Evolutionary conservation across 2,888 invertebrate species (phyloP).

Genomic region (Sussaba pulchella): DNA sequence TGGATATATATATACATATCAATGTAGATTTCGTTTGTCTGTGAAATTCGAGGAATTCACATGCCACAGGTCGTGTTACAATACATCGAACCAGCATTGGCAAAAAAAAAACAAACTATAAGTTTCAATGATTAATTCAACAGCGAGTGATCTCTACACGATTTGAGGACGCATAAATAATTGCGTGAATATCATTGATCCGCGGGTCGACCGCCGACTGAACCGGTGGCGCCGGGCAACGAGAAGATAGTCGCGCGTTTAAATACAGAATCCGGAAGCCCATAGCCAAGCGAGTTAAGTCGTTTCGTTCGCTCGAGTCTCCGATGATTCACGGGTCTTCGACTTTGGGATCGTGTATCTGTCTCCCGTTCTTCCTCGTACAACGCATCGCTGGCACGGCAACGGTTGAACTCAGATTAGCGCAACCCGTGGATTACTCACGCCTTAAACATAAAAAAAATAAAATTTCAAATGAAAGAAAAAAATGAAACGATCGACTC

Average conservation of each 20-base stretch:
- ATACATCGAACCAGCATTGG: neutral
- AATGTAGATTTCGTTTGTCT: no score
- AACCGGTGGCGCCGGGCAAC: constrained; percentile 37
- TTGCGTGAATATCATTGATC: constrained; percentile 4
- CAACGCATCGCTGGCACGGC: constrained; percentile 6
- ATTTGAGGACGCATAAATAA: neutral
- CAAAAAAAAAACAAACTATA: neutral
- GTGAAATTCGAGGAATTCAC: no score
- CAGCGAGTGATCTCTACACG: neutral
- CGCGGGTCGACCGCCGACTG: neutral
- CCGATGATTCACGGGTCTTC: constrained; percentile 67
- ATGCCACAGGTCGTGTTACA: neutral
- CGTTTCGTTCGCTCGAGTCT: constrained; percentile 26
- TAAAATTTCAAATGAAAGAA: no score
- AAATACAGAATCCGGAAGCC: constrained; percentile 62
- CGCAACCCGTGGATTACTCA: constrained; percentile 59
- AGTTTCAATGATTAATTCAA: neutral
- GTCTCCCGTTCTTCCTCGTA: constrained; percentile 35
- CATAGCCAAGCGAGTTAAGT: constrained; percentile 17
- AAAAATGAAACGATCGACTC: constrained; percentile 37
- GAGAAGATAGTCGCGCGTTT: constrained; percentile 11
- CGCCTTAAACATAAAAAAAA: constrained; percentile 33
- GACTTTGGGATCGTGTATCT: constrained; percentile 62
- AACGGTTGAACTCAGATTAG: constrained; percentile 46
- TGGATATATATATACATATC: no score